These are phyloP conservation scores for Diuraphis noxia DNA, from an alignment of 1,140 invertebrate species.

Conservation along the genomic window DNA sequence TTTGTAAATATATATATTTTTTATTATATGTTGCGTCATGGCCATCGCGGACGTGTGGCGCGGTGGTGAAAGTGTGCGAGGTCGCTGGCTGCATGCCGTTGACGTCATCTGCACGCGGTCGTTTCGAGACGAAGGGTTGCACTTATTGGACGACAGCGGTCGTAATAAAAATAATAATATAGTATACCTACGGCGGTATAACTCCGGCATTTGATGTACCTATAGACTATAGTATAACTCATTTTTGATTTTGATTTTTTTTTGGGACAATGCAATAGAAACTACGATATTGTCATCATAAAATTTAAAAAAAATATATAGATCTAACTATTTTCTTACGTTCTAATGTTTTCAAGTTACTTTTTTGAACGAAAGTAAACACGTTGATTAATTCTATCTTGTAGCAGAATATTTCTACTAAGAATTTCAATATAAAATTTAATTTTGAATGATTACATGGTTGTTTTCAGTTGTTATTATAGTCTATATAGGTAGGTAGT, in stretches of 20 bases:
- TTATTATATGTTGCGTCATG: slow-evolving; percentile 8
- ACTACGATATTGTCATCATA: no score
- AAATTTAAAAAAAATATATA: not conserved
- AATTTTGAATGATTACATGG: not conserved
- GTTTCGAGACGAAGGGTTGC: not conserved
- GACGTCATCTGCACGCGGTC: slow-evolving; percentile 7
- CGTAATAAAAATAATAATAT: not conserved
- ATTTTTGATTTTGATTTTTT: no score
- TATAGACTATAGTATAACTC: no score
- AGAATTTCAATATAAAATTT: not conserved
- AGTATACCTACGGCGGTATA: not conserved
- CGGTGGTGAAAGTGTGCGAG: slow-evolving; percentile 44
- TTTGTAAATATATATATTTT: not conserved
- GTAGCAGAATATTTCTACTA: not conserved
- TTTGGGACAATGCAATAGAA: no score
- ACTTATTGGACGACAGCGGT: not conserved
- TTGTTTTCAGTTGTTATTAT: no score
- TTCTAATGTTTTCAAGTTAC: not conserved
- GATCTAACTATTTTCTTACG: not conserved
- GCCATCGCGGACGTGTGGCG: not conserved
- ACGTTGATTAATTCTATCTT: not conserved
- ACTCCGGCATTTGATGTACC: no score
- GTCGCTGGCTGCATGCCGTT: not conserved
- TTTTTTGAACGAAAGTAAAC: no score
- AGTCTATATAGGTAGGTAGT: no score